Percentiles rank a stretch among this genome's conserved stretches.
Evolutionary conservation across 2,797 vertebrate species (phyloP).

Genomic region (Urophycis tenuis): DNA sequence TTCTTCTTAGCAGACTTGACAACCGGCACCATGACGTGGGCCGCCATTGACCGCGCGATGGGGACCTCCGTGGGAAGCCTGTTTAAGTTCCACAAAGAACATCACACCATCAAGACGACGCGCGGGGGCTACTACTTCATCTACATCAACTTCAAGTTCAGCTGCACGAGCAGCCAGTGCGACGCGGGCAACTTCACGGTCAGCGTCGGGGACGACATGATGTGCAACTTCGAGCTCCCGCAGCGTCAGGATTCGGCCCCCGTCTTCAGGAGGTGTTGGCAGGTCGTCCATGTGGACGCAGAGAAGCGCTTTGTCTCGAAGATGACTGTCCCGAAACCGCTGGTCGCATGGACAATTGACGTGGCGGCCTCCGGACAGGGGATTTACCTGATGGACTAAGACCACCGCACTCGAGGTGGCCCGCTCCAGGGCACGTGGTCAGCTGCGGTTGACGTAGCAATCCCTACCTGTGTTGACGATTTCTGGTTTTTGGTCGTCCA

Average conservation of each 20-base stretch:
- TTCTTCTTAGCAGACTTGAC: constrained; percentile 39
- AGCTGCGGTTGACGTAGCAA: too few relatives aligned
- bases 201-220: constrained; percentile 9
- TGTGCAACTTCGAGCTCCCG: constrained; percentile 46
- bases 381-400: constrained; percentile 57
- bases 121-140: constrained; percentile 51
- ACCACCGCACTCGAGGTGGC: background rate
- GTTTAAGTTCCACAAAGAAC: accelerated
- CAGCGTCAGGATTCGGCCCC: accelerated
- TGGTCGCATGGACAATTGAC: constrained; percentile 41
- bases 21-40: constrained; percentile 30
- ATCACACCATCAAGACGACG: background rate
- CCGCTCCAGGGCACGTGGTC: background rate
- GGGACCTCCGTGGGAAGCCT: constrained; percentile 24
- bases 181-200: background rate
- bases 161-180: constrained; percentile 11
- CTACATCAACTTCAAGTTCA: constrained; percentile 48
- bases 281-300: background rate
- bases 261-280: constrained; percentile 57
- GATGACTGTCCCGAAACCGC: constrained; percentile 7
- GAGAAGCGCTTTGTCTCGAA: background rate
- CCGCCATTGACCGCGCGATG: accelerated
- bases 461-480: too few relatives aligned
- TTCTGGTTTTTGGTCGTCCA: background rate
- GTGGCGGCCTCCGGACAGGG: constrained; percentile 39